A percentile compares a stretch with the other conserved stretches of the same genome.
Conservation (phyloP, 2,113 vertebrate species). For the Tympanuchus pallidicinctus region DNA sequence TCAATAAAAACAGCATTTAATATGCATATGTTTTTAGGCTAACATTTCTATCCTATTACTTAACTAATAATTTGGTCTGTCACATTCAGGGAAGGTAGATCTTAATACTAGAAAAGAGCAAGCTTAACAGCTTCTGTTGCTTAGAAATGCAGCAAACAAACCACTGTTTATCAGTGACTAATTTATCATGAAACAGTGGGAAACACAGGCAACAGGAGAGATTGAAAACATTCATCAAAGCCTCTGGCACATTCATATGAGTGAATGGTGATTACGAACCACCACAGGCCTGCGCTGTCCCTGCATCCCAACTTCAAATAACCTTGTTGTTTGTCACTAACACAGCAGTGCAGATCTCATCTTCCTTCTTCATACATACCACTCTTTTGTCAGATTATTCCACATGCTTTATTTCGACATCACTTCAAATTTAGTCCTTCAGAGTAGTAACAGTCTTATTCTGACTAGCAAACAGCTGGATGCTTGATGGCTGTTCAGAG, state of each 20-base stretch:
- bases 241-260: fast-evolving
- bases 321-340: neutral
- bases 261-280: fast-evolving
- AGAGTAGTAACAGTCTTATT: neutral
- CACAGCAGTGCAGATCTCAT: neutral
- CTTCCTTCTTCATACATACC: neutral
- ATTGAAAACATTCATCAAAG: neutral
- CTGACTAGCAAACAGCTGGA: neutral
- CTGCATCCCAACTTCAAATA: neutral
- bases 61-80: neutral
- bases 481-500: neutral
- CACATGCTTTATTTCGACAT: neutral
- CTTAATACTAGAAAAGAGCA: fast-evolving
- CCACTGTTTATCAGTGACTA: neutral
- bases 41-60: neutral
- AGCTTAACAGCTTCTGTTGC: neutral
- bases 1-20: neutral
- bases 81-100: neutral
- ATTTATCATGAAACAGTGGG: neutral
- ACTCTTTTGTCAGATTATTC: neutral
- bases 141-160: neutral
- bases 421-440: neutral
- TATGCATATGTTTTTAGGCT: neutral
- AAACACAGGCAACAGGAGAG: neutral
- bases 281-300: fast-evolving